phyloP scores from a whole-genome alignment of 2,888 invertebrate genomes.

The Athalia cordata region DNA sequence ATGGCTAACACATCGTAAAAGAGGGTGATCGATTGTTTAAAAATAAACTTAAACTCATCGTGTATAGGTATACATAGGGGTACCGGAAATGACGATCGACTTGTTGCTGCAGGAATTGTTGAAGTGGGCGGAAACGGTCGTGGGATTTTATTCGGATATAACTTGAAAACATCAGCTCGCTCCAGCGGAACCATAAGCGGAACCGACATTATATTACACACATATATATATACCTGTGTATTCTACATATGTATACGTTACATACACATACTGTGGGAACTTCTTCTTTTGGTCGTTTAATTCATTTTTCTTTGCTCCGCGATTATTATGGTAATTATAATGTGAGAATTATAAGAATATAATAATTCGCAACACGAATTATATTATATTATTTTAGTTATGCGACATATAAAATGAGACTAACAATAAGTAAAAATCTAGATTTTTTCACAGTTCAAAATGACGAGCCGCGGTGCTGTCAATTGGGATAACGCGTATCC shows the following conservation, averaged over 20 bases:
- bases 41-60: background rate
- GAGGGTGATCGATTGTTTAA: background rate
- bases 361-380: no score
- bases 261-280: no score
- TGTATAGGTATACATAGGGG: slow-evolving; percentile 8
- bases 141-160: slow-evolving; percentile 55
- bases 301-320: no score
- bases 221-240: no score
- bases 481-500: background rate
- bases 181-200: background rate
- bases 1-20: no score
- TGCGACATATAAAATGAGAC: no score
- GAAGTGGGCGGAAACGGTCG: slow-evolving; percentile 58
- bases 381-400: no score
- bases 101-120: background rate
- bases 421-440: no score
- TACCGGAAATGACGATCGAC: background rate
- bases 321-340: no score
- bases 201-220: slow-evolving; percentile 9
- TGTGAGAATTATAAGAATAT: no score
- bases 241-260: no score
- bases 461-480: slow-evolving; percentile 6
- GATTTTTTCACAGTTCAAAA: background rate
- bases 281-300: no score
- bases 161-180: slow-evolving; percentile 53